phyloP scores from a whole-genome alignment of 2,113 vertebrate genomes.

The Brevimyrus niger region DNA sequence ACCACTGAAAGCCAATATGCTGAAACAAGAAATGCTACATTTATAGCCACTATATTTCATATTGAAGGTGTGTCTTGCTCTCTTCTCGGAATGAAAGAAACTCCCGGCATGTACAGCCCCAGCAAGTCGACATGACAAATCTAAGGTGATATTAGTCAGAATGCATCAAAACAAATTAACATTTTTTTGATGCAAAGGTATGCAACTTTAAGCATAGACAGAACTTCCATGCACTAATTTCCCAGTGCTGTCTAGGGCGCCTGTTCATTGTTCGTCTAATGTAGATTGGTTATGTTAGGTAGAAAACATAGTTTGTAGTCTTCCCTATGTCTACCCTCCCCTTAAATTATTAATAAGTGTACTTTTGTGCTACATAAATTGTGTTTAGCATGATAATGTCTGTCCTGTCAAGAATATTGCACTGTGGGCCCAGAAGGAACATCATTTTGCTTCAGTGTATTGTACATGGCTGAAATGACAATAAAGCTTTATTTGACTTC shows the following conservation, averaged over 20 bases:
- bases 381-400: not conserved
- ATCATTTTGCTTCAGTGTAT: not conserved
- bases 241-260: not conserved
- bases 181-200: not conserved
- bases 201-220: not conserved
- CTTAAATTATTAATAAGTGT: not conserved
- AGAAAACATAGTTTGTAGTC: not conserved
- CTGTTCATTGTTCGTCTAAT: not conserved
- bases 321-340: not conserved
- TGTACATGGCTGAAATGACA: not conserved
- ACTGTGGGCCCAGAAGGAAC: not conserved
- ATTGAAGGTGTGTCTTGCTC: not conserved
- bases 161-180: not conserved
- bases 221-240: not conserved
- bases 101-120: not conserved
- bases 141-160: not conserved
- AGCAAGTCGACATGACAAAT: not conserved
- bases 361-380: not conserved
- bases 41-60: not conserved
- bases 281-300: not conserved
- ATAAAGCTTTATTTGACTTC: not conserved
- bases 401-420: not conserved
- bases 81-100: not conserved
- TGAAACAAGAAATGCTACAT: not conserved
- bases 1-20: not conserved